Percentiles rank a stretch among this genome's conserved stretches.
Conservation (phyloP, 2,797 vertebrate species). For the Manis crassicaudata region DNA sequence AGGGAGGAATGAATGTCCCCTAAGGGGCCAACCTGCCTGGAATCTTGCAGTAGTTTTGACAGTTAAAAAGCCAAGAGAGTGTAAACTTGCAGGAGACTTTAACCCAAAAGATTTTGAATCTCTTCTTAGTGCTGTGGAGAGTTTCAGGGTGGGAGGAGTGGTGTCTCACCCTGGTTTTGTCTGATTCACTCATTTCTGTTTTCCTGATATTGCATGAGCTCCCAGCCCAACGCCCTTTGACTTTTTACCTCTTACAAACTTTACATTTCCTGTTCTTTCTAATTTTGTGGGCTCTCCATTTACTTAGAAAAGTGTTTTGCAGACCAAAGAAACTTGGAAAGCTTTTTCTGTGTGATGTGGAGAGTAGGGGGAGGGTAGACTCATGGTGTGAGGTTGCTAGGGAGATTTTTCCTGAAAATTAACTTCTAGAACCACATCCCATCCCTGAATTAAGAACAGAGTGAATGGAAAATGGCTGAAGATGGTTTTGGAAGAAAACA, state of each 20-base stretch:
- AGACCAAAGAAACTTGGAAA: constrained; percentile 13
- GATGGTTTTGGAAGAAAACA: constrained; percentile 71
- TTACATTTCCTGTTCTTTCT: neutral
- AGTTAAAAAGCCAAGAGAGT: neutral
- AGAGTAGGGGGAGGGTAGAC: neutral
- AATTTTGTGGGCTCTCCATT: neutral
- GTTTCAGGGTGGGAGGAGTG: neutral
- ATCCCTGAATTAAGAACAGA: constrained; percentile 64
- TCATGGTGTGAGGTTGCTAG: neutral
- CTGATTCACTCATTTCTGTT: neutral
- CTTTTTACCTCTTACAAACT: neutral
- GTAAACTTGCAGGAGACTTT: neutral
- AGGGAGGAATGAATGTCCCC: neutral
- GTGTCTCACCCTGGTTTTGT: neutral
- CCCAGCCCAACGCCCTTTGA: neutral
- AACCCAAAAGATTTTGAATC: neutral
- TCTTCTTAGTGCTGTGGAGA: neutral
- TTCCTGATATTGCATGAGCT: neutral
- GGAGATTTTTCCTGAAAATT: constrained; percentile 57
- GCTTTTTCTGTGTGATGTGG: neutral
- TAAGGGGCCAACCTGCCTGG: neutral
- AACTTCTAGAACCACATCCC: constrained; percentile 15
- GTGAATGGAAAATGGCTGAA: constrained; percentile 73
- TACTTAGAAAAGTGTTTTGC: neutral
- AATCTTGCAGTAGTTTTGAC: neutral